These are phyloP conservation scores for Agonum fuliginosum DNA, from an alignment of 2,888 invertebrate species.

Conservation along the genomic window DNA sequence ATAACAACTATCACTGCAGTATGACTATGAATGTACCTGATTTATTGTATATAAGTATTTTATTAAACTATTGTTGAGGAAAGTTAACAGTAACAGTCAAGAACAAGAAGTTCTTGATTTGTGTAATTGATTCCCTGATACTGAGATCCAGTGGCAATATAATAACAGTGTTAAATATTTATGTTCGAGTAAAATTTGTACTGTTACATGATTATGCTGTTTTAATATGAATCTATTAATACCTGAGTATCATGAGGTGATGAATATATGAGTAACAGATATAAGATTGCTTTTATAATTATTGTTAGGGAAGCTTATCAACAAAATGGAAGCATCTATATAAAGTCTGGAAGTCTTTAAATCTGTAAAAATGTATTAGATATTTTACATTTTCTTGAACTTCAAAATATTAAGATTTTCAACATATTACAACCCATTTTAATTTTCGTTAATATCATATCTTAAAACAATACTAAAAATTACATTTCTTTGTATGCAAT, in stretches of 20 bases:
- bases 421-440: conserved; percentile 4
- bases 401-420: conserved; percentile 37
- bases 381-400: conserved; percentile 33
- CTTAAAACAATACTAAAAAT: background rate
- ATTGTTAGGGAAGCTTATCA: conserved; percentile 59
- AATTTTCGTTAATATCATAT: background rate
- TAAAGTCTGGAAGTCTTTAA: conserved; percentile 45
- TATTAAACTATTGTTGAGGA: conserved; percentile 51
- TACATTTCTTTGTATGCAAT: background rate
- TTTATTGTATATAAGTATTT: conserved; percentile 24
- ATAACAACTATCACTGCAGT: conserved; percentile 56
- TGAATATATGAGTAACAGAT: conserved; percentile 52
- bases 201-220: conserved; percentile 56
- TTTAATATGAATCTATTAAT: conserved; percentile 27
- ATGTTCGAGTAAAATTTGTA: conserved; percentile 56
- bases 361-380: conserved; percentile 22
- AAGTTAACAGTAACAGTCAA: conserved; percentile 31
- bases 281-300: conserved; percentile 58
- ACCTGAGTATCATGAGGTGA: conserved; percentile 56
- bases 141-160: conserved; percentile 22
- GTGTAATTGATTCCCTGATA: conserved; percentile 35
- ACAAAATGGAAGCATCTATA: conserved; percentile 59
- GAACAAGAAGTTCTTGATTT: conserved; percentile 16
- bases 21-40: conserved; percentile 55
- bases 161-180: conserved; percentile 27